Evolutionary conservation across 2,888 invertebrate species (phyloP).

Genomic region (Tetramorium bicarinatum): DNA sequence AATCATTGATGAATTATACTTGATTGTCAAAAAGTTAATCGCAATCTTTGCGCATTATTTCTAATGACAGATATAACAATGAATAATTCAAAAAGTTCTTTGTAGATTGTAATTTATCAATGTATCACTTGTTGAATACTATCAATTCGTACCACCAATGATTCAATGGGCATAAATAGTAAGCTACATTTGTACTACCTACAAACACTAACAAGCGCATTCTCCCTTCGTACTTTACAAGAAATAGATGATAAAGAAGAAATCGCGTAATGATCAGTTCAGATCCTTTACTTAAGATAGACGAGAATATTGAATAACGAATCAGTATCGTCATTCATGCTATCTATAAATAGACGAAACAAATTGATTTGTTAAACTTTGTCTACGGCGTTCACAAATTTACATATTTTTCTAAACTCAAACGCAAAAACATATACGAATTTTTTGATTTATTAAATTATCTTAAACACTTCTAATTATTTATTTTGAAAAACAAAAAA

Average conservation of each 20-base stretch:
- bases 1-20: neutral
- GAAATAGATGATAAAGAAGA: constrained; percentile 3
- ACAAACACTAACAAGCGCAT: constrained; percentile 8
- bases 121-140: too few relatives aligned
- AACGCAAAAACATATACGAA: neutral
- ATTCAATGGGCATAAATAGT: constrained; percentile 11
- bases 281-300: neutral
- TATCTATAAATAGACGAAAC: neutral
- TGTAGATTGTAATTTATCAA: too few relatives aligned
- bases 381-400: neutral
- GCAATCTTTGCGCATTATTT: neutral
- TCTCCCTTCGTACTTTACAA: neutral
- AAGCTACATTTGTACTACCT: neutral
- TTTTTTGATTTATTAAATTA: neutral
- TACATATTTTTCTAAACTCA: neutral
- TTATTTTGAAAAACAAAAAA: neutral
- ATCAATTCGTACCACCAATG: constrained; percentile 16
- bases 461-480: neutral
- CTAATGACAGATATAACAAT: neutral
- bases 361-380: constrained; percentile 34
- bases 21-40: neutral
- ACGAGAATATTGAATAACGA: constrained; percentile 9
- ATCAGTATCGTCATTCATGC: constrained; percentile 1
- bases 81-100: constrained; percentile 25
- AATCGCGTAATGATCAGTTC: constrained; percentile 1